A percentile compares a stretch with the other conserved stretches of the same genome.
phyloP scores from a whole-genome alignment of 2,113 vertebrate genomes.

The Corythoichthys intestinalis region DNA sequence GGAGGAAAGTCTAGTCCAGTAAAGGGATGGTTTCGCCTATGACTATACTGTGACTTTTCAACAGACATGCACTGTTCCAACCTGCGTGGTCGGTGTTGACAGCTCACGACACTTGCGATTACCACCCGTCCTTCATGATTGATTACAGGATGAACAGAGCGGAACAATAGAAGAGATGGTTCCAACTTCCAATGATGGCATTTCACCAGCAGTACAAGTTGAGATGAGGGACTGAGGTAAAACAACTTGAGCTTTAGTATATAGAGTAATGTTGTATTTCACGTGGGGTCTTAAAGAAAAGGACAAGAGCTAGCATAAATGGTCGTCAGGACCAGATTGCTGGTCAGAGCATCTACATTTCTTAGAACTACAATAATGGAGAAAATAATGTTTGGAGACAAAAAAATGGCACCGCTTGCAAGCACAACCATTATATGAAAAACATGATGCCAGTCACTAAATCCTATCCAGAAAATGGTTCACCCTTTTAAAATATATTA shows the following conservation, averaged over 20 bases:
- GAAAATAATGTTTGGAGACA: too few relatives aligned
- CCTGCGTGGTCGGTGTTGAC: conserved; percentile 47
- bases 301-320: too few relatives aligned
- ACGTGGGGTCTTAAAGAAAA: not conserved
- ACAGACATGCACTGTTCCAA: conserved; percentile 62
- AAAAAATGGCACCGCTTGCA: too few relatives aligned
- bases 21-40: conserved; percentile 32
- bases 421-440: too few relatives aligned
- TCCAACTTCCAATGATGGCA: conserved; percentile 13
- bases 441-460: too few relatives aligned
- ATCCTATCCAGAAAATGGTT: not conserved
- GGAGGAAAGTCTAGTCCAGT: not conserved
- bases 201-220: conserved; percentile 31
- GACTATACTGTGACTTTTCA: conserved; percentile 48
- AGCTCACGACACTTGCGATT: conserved; percentile 47
- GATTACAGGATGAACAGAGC: conserved; percentile 51
- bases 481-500: not conserved
- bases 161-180: conserved; percentile 51
- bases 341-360: too few relatives aligned
- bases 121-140: conserved; percentile 50
- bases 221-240: conserved; percentile 22
- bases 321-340: too few relatives aligned
- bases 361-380: too few relatives aligned
- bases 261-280: not conserved
- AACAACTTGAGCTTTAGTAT: not conserved